phyloP scores from a whole-genome alignment of 92 coral and sea anemone genomes.

The Bergia puertoricense region DNA sequence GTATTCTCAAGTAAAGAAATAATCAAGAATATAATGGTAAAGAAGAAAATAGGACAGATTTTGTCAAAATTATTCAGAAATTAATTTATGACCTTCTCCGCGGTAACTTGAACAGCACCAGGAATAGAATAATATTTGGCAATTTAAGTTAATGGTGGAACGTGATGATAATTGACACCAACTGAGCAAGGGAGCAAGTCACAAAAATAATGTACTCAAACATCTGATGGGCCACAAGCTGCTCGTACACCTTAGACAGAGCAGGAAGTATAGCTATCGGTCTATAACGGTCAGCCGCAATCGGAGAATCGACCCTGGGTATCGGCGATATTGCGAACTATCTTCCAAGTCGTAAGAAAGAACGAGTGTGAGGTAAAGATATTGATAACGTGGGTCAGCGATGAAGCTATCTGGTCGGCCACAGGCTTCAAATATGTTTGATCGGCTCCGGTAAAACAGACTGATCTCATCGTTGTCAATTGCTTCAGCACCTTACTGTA shows the following conservation, averaged over 20 bases:
- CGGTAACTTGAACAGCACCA: no score
- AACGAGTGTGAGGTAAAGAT: slow-evolving; percentile 4
- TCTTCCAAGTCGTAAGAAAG: slow-evolving; percentile 58
- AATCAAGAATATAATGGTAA: no score
- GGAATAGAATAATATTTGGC: no score
- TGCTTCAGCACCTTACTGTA: slow-evolving; percentile 46
- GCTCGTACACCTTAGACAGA: slow-evolving; percentile 50
- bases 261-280: slow-evolving; percentile 61
- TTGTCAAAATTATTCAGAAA: no score
- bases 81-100: no score
- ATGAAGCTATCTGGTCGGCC: slow-evolving; percentile 36
- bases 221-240: slow-evolving; percentile 47
- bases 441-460: slow-evolving; percentile 40
- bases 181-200: no score
- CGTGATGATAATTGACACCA: no score
- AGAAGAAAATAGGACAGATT: no score
- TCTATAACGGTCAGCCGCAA: slow-evolving; percentile 30
- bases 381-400: slow-evolving; percentile 50
- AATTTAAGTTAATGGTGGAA: no score
- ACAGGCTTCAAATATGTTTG: slow-evolving; percentile 34
- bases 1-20: no score
- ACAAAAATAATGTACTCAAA: slow-evolving; percentile 56
- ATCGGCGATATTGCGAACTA: slow-evolving; percentile 43
- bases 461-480: slow-evolving; percentile 17
- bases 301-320: slow-evolving; percentile 47